A percentile compares a stretch with the other conserved stretches of the same genome.
Evolutionary conservation across 2,797 vertebrate genomes (phyloP).

Genomic region (Tragelaphus oryx): DNA sequence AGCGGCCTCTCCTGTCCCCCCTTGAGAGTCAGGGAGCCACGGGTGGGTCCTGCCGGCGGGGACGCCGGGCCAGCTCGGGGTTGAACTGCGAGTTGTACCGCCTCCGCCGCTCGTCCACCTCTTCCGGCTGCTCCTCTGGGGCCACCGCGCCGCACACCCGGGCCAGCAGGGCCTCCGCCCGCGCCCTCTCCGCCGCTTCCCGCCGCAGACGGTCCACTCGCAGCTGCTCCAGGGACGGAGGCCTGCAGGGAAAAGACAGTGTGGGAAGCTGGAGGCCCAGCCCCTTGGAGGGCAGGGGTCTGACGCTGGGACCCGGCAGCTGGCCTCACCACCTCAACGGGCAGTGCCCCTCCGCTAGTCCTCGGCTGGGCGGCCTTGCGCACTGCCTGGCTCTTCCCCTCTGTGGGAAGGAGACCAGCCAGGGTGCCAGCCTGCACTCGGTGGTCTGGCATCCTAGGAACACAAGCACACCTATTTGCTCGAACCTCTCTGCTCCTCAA

Average conservation of each 20-base stretch:
- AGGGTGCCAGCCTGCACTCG: rapidly evolving
- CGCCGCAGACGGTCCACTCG: conserved; percentile 86
- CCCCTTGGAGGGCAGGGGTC: neutral
- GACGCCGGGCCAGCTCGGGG: conserved; percentile 87
- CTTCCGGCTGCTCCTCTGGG: conserved; percentile 23
- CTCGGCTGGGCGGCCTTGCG: neutral
- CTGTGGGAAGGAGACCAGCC: neutral
- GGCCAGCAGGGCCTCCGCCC: conserved; percentile 81
- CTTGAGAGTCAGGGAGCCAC: neutral
- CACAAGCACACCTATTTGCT: neutral
- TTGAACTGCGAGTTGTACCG: conserved; percentile 91
- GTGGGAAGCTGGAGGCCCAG: neutral
- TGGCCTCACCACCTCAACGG: neutral
- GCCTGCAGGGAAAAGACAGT: conserved; percentile 52
- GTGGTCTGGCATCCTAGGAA: no score
- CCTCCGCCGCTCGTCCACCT: conserved; percentile 82
- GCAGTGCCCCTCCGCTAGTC: neutral
- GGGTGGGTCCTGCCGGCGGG: conserved; percentile 73
- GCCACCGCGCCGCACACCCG: conserved; percentile 69
- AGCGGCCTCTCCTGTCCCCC: conserved; percentile 22
- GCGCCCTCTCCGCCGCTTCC: conserved; percentile 83
- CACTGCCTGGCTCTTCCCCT: neutral
- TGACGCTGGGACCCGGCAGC: neutral
- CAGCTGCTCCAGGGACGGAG: conserved; percentile 83
- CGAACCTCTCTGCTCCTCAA: neutral